Base-by-base conservation (phyloP, 2,888 invertebrate species). In the Agrochola circellaris region DNA sequence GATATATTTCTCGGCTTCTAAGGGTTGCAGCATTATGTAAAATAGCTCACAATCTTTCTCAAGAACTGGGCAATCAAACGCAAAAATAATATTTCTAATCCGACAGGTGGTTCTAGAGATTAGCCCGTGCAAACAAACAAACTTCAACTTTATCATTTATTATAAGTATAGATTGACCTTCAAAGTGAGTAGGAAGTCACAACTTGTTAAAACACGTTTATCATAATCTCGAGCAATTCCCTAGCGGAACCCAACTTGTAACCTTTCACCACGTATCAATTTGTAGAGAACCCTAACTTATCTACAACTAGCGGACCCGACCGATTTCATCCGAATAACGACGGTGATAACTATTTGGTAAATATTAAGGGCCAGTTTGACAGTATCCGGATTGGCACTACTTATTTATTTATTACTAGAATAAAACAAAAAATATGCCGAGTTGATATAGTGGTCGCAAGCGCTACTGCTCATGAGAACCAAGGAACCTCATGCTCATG, bases 181-280 rank as follows among this genome's bases (percentile, higher is more conserved):
- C n/a, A 62, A 81, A 75, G 26, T 15, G 5, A 54, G 8, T 20
- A 38, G 61, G 61, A 75, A 62, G n/a, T 17, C 68, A 75, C 62
- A 81, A 66, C 45, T 66, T 34, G 38, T 15, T 66, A 34, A 51
- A 45, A 54, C 48, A 73, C n/a, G 56, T 82, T 67, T 76, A 82
- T 82, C 54, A 82, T 76, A 82, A 75, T 82, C 67, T 76, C 15
- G 11, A 17, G 11, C 54, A 76, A 82, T 58, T 76, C 79, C 76
- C 82, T 7, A 76, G 68, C 2, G 61, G 42, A 11, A 15, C 42
- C 51, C 77, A 58, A 56, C 30, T 56, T 76, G 56, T 48, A 58
- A 58, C 68, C 45, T 76, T 79, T 82, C 54, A 20, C 68, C 68
- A 64, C 82, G 82, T 82, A 64, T 76, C 62, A 82, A 82, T 79